Base-by-base conservation (phyloP, 1,140 invertebrate species). In the Mamestra configurata region DNA sequence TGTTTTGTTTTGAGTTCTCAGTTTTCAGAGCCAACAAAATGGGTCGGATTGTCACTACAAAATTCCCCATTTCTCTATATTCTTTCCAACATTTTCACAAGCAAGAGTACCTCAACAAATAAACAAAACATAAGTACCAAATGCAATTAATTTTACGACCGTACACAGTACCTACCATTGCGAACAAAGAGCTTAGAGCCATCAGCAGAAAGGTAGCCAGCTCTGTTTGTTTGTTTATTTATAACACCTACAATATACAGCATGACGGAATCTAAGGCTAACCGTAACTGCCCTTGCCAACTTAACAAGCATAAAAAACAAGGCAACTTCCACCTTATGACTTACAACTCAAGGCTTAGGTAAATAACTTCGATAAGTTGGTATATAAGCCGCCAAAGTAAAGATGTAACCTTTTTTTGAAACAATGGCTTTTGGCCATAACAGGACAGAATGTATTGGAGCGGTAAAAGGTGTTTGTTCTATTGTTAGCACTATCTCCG, bases 391-490 rank as follows among this genome's bases (percentile, higher is more conserved):
- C 27, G 35, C 37, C 20, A 49, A 68, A 68, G 64, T 68, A 68
- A 68, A 70, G 66, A 70, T 70, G 66, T 70, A 49, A 70, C 64
- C 40, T 49, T 70, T 70, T 40, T 70, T n/a, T 10, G 4, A 70
- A 70, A 70, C 66, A 70, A 70, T 70, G 22, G 66, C 20, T 49
- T 70, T 49, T 43, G 43, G 20, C 22, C 43, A 49, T 70, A 70
- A 70, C 66, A 70, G 66, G 66, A 46, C 66, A 49, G 66, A 40
- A 70, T 49, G 66, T 70, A 70, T 70, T 49, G 66, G 66, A 70
- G 66, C 66, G 66, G 66, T 49, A 70, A 70, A 49, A 66, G 61
- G 8, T 70, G 43, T 70, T 70, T 70, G 66, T 70, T 70, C 66
- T 27, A 70, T 70, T 70, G 66, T 70, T 70, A 24, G 13, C 35